These are phyloP conservation scores for Sinocyclocheilus maitianheensis DNA, from an alignment of 2,113 vertebrate genomes.

Conservation along the genomic window DNA sequence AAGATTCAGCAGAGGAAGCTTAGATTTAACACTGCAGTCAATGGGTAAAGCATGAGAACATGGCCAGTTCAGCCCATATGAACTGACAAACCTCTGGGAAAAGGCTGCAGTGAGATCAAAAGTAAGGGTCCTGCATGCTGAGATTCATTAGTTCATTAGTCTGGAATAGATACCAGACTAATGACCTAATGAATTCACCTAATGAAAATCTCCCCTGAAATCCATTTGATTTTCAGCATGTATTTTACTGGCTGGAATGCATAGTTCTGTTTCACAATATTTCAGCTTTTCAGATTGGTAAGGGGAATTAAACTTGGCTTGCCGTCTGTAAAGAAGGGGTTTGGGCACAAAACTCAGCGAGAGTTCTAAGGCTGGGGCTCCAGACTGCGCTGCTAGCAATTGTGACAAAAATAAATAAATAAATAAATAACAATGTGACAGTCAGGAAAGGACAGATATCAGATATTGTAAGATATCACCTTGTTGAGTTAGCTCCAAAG, in stretches of 20 bases:
- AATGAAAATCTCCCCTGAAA: conserved; percentile 2
- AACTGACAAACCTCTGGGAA: neutral
- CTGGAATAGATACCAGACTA: neutral
- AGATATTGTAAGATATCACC: too few species aligned
- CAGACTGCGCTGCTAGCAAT: too few species aligned
- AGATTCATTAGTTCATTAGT: conserved; percentile 27
- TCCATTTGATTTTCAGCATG: neutral
- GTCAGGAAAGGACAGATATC: too few species aligned
- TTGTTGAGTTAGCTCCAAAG: too few species aligned
- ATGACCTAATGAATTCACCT: conserved; percentile 2
- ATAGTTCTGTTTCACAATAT: neutral
- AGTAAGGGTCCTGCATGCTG: neutral
- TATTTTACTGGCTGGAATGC: neutral
- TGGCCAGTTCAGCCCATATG: neutral
- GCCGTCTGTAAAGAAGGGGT: neutral
- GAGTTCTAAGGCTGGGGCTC: neutral
- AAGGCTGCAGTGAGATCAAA: conserved; percentile 11
- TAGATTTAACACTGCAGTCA: neutral
- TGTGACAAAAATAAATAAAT: too few species aligned
- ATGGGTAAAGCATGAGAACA: neutral
- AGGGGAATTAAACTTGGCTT: neutral
- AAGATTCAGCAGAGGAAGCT: neutral
- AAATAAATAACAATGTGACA: too few species aligned
- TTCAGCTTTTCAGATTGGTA: neutral
- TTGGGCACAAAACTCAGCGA: neutral